Percentiles rank a stretch among this genome's conserved stretches.
Evolutionary conservation across 2,113 vertebrate genomes (phyloP).

Genomic region (Lepisosteus osseus): DNA sequence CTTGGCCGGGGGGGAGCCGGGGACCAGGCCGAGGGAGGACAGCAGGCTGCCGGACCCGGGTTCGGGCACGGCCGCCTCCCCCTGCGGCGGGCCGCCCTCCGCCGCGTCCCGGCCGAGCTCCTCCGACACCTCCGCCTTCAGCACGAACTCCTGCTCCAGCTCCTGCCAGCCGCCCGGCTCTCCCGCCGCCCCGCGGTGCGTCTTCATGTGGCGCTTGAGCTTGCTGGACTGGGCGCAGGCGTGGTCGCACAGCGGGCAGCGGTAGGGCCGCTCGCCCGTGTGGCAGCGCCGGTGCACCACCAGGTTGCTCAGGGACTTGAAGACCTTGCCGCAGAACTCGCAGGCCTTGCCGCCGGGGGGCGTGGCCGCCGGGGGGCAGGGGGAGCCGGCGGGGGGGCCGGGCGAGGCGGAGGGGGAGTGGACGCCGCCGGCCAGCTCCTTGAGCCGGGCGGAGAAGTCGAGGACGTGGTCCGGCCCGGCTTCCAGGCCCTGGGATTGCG

Average conservation of each 20-base stretch:
- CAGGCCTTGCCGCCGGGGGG: conserved; percentile 43
- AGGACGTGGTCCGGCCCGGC: conserved; percentile 73
- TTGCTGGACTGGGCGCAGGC: conserved; percentile 70
- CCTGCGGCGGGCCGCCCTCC: conserved; percentile 58
- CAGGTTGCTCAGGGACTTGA: conserved; percentile 59
- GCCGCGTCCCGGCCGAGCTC: conserved; percentile 64
- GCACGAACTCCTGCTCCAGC: conserved; percentile 74
- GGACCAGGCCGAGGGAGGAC: conserved; percentile 51
- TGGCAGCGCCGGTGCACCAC: conserved; percentile 67
- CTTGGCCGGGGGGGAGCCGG: conserved; percentile 76
- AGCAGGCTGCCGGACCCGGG: conserved; percentile 43
- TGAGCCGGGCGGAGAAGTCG: conserved; percentile 72
- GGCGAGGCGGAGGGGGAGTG: background rate
- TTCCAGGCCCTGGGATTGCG: conserved; percentile 40
- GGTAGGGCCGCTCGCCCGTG: conserved; percentile 65
- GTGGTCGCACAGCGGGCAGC: conserved; percentile 66
- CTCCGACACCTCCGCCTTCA: conserved; percentile 75
- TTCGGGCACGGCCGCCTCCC: conserved; percentile 39
- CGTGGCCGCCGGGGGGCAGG: conserved; percentile 46
- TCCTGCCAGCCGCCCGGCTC: conserved; percentile 9
- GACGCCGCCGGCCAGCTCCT: conserved; percentile 55
- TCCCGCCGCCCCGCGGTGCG: conserved; percentile 40
- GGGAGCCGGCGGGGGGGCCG: conserved; percentile 52
- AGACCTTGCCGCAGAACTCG: conserved; percentile 62
- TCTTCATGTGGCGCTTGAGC: conserved; percentile 69